These are phyloP conservation scores for Gambusia holbrooki DNA, from an alignment of 2,113 vertebrate species.

Conservation along the genomic window DNA sequence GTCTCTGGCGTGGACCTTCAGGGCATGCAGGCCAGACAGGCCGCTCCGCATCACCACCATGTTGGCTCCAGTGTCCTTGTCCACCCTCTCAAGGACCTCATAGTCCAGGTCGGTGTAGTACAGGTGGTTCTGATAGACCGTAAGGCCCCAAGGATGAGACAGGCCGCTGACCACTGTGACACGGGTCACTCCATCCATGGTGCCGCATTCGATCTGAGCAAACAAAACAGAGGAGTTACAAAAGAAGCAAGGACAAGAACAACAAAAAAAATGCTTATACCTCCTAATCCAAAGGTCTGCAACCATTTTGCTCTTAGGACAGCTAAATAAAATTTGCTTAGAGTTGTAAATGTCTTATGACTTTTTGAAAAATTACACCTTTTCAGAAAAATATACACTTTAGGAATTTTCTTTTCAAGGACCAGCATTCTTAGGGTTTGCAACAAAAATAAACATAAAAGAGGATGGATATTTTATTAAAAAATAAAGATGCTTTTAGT, in stretches of 20 bases:
- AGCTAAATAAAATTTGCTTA: no score
- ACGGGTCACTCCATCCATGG: conserved; percentile 73
- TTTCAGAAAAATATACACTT: no score
- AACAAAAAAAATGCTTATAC: no score
- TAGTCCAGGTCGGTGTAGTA: conserved; percentile 81
- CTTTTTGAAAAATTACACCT: no score
- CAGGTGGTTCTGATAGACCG: conserved; percentile 71
- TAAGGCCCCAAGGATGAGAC: conserved; percentile 76
- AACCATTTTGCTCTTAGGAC: no score
- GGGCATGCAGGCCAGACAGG: conserved; percentile 67
- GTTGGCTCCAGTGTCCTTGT: conserved; percentile 70
- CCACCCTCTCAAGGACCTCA: conserved; percentile 80
- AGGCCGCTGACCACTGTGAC: conserved; percentile 68
- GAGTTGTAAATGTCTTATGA: no score
- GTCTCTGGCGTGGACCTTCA: conserved; percentile 80
- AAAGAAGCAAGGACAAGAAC: neutral
- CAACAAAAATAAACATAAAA: neutral
- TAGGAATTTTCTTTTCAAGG: no score
- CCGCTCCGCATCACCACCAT: conserved; percentile 79
- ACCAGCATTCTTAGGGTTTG: no score
- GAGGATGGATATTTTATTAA: no score
- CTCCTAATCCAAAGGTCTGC: no score
- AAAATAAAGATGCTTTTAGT: no score
- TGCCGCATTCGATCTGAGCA: conserved; percentile 75
- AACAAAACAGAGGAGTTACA: neutral